phyloP scores from a whole-genome alignment of 2,797 vertebrate genomes.

The Furcifer pardalis region DNA sequence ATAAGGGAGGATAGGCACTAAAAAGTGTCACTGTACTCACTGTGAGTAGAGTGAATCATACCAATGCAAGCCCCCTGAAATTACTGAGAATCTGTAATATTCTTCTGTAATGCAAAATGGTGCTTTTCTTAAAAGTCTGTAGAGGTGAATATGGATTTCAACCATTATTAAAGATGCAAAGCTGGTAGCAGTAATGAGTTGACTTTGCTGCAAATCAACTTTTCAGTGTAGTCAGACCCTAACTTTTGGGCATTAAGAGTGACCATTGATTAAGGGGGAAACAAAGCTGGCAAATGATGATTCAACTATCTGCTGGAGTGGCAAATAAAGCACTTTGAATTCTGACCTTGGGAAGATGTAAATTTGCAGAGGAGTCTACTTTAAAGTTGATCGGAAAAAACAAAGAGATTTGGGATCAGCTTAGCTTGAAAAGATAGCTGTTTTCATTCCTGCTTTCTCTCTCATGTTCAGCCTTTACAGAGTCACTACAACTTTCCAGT shows the following conservation, averaged over 20 bases:
- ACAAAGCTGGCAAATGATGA: not conserved
- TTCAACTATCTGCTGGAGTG: not conserved
- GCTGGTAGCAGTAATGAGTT: no score
- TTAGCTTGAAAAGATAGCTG: not conserved
- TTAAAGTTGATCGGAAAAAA: not conserved
- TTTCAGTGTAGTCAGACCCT: no score
- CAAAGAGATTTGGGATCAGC: not conserved
- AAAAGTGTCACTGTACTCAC: not conserved
- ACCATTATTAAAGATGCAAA: no score
- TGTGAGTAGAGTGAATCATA: no score
- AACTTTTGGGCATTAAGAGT: not conserved
- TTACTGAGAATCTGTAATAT: not conserved
- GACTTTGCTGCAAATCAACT: no score
- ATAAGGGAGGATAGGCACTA: no score
- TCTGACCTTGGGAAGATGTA: not conserved
- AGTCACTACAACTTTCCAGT: no score
- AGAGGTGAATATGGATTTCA: no score
- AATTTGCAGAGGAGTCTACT: not conserved
- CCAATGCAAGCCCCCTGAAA: no score
- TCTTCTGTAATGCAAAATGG: not conserved
- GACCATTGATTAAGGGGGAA: not conserved
- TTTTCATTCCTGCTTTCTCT: not conserved
- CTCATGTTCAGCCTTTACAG: not conserved
- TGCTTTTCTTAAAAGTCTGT: no score
- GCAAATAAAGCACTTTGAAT: not conserved